phyloP scores from a whole-genome alignment of 2,113 vertebrate species.

The Poeciliopsis retropinna region DNA sequence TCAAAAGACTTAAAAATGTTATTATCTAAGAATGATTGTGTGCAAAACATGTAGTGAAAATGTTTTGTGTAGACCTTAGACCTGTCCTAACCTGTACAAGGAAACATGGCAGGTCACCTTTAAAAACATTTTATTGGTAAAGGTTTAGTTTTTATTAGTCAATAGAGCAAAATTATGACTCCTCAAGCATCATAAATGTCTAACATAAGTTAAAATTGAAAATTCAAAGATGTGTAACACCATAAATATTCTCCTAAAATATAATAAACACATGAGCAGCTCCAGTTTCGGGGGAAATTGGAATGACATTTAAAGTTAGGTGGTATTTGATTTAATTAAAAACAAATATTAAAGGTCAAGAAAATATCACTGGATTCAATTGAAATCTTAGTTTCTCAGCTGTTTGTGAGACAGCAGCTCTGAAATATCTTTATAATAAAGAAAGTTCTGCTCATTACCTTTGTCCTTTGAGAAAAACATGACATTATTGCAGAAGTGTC shows the following conservation, averaged over 20 bases:
- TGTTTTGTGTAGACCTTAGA: no score
- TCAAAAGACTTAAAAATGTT: no score
- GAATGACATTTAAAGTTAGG: constrained; percentile 4
- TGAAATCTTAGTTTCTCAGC: not conserved
- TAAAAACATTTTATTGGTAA: no score
- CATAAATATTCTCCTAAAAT: no score
- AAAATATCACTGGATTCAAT: constrained; percentile 4
- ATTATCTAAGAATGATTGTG: no score
- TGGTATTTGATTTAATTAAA: not conserved
- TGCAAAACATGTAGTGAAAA: no score
- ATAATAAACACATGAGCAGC: not conserved
- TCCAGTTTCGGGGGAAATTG: not conserved
- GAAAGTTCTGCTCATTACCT: constrained; percentile 4
- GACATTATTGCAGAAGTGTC: not conserved
- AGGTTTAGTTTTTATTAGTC: no score
- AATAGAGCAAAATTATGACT: no score
- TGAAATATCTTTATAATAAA: not conserved
- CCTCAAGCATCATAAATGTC: no score
- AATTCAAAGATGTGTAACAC: not conserved
- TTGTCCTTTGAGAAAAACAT: not conserved
- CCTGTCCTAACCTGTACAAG: no score
- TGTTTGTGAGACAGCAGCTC: not conserved
- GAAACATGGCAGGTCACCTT: no score
- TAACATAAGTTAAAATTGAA: not conserved
- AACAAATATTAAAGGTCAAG: constrained; percentile 10